Evolutionary conservation across 1,140 invertebrate genomes (phyloP), one percentile per base, ranked within the genome.

Genomic region (Euura saliciscinereae): DNA sequence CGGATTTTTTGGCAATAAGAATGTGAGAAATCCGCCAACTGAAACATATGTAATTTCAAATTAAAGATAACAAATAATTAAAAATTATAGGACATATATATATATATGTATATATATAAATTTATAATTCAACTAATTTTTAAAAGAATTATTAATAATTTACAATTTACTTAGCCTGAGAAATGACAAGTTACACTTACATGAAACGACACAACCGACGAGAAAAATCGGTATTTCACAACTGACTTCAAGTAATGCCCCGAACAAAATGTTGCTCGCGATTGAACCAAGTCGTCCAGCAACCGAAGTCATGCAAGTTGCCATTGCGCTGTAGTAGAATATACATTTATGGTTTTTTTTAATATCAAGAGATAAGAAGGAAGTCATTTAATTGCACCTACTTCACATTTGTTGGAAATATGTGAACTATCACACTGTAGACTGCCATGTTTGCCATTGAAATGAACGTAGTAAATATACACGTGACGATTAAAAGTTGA

Each of bases 401-500:
- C 66, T 67, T 67, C 3, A 89, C 80, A 11, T 75, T 78, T 2
- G 86, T 85, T 4, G 88, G 88, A 77, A 88, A 89, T 11, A 87
- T 78, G 71, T 88, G 87, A 45, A 88, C 86, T 7, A 85, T 80
- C 4, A 90, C 79, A 74, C 88, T 84, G 44, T 87, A 85, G 43
- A 89, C 78, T 7, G 86, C 84, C 70, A 89, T 86, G 77, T 89
- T 89, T 5, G 83, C 87, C 69, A 87, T 89, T 5, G 87, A 85
- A 79, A 88, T 88, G 3, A 85, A 82, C 0, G 88, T 78, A 74
- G 89, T 88, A 76, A 90, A 90, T 28, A 89, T 70, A 71, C 85
- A 88, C 2, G 85, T 82, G 13, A 87, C 78, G 6, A 86, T 71
- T 13, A 90, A 74, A 77, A 88, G 86, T 69, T 85, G 82, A 11